These are phyloP conservation scores for Tolypeutes matacus DNA, from an alignment of 2,797 vertebrate genomes.

Conservation along the genomic window DNA sequence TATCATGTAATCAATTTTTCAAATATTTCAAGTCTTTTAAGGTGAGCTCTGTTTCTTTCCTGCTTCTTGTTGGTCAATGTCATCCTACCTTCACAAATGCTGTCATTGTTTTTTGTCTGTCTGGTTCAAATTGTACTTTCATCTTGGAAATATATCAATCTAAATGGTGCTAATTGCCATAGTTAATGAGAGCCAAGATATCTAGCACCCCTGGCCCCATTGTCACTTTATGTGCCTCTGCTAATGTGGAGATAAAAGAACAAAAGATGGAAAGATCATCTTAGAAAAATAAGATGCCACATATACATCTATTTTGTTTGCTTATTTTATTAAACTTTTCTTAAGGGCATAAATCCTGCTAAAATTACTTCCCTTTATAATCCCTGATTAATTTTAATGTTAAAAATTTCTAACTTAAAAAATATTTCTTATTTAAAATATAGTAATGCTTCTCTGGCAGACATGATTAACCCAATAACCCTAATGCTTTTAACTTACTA, in stretches of 20 bases:
- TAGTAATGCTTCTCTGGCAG: conserved; percentile 62
- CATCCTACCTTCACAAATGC: conserved; percentile 81
- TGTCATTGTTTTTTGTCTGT: conserved; percentile 82
- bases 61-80: conserved; percentile 81
- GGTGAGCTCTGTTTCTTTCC: conserved; percentile 78
- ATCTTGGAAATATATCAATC: conserved; percentile 85
- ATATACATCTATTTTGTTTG: conserved; percentile 12
- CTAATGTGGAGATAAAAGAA: conserved; percentile 76
- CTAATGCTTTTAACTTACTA: conserved; percentile 73
- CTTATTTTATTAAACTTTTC: conserved; percentile 47
- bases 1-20: conserved; percentile 87
- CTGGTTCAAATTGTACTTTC: conserved; percentile 83
- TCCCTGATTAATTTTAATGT: conserved; percentile 67
- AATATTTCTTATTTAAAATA: conserved; percentile 74
- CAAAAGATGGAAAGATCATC: conserved; percentile 77
- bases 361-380: conserved; percentile 65
- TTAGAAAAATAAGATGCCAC: conserved; percentile 51
- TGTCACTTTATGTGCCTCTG: conserved; percentile 76
- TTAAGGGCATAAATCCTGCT: conserved; percentile 61
- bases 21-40: conserved; percentile 83
- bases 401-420: conserved; percentile 71
- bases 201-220: conserved; percentile 76
- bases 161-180: conserved; percentile 87
- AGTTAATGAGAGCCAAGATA: conserved; percentile 84
- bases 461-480: conserved; percentile 69